Conservation (phyloP, 2,113 vertebrate genomes). For the Rattus norvegicus region DNA sequence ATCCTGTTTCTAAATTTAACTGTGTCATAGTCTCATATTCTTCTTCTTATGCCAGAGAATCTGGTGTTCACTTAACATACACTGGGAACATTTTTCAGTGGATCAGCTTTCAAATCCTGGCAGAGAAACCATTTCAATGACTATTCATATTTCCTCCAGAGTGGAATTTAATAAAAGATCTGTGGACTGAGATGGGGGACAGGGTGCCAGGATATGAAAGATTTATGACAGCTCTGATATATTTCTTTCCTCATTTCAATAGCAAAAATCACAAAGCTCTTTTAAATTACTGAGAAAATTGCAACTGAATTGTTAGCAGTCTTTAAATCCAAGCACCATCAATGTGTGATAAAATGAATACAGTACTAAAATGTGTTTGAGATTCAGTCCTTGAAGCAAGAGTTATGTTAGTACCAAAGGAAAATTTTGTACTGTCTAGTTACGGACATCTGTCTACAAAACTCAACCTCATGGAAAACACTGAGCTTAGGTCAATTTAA, state of each 20-base stretch:
- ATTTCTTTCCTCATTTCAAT: constrained; percentile 72
- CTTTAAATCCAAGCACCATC: constrained; percentile 42
- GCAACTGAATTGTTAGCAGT: constrained; percentile 67
- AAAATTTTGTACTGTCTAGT: constrained; percentile 40
- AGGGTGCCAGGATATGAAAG: constrained; percentile 41
- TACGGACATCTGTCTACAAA: constrained; percentile 56
- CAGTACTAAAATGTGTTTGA: constrained; percentile 51
- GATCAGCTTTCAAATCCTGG: constrained; percentile 83
- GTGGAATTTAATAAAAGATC: constrained; percentile 68
- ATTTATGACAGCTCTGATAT: constrained; percentile 56
- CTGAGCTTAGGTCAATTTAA: constrained; percentile 40
- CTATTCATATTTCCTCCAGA: constrained; percentile 77
- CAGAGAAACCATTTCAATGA: constrained; percentile 79
- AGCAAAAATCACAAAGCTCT: constrained; percentile 69
- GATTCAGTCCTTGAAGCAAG: constrained; percentile 43
- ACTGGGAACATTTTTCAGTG: constrained; percentile 72
- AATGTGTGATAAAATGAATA: constrained; percentile 66
- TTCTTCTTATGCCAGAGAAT: constrained; percentile 70
- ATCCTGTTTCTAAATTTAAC: constrained; percentile 86
- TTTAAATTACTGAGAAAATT: constrained; percentile 77
- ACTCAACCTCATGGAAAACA: constrained; percentile 53
- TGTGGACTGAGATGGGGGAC: constrained; percentile 53
- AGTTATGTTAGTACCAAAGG: constrained; percentile 45
- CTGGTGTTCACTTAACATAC: constrained; percentile 80
- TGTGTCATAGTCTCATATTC: constrained; percentile 80